Percentiles rank a stretch among this genome's conserved stretches.
These are phyloP conservation scores for Scaptomyza graminum DNA, from an alignment of 1,140 invertebrate species.

Conservation along the genomic window DNA sequence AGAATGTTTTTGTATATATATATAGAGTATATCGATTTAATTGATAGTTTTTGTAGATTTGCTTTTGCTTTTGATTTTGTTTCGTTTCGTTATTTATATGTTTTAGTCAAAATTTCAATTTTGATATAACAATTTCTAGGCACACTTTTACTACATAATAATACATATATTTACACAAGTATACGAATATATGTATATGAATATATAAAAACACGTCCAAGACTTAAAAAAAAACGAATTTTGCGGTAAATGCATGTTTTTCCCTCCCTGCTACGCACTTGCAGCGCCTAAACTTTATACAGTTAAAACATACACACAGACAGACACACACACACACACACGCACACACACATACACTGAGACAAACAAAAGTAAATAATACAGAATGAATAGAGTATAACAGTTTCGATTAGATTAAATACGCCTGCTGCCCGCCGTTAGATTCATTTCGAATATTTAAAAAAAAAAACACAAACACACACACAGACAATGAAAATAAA, in stretches of 20 bases:
- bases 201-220: slow-evolving; percentile 20
- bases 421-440: slow-evolving; percentile 27
- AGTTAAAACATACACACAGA: slow-evolving; percentile 16
- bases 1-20: slow-evolving; percentile 50
- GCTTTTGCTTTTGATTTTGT: slow-evolving; percentile 13
- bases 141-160: slow-evolving; percentile 29
- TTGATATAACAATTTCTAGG: slow-evolving; percentile 22
- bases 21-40: slow-evolving; percentile 12
- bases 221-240: slow-evolving; percentile 15
- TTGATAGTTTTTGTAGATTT: slow-evolving; percentile 5
- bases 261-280: not conserved
- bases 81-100: slow-evolving; percentile 8
- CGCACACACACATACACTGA: slow-evolving; percentile 9
- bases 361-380: slow-evolving; percentile 18
- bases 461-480: slow-evolving; percentile 13
- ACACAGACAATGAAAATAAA: slow-evolving; percentile 61
- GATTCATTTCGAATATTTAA: slow-evolving; percentile 1
- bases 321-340: slow-evolving; percentile 17
- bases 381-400: slow-evolving; percentile 22
- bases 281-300: slow-evolving; percentile 21
- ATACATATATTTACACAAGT: not conserved
- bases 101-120: slow-evolving; percentile 20
- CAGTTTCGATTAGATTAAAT: slow-evolving; percentile 9
- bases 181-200: not conserved
- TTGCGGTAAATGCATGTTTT: slow-evolving; percentile 28